Conservation (phyloP, 2,888 invertebrate species). For the Pemphredon lugubris region DNA sequence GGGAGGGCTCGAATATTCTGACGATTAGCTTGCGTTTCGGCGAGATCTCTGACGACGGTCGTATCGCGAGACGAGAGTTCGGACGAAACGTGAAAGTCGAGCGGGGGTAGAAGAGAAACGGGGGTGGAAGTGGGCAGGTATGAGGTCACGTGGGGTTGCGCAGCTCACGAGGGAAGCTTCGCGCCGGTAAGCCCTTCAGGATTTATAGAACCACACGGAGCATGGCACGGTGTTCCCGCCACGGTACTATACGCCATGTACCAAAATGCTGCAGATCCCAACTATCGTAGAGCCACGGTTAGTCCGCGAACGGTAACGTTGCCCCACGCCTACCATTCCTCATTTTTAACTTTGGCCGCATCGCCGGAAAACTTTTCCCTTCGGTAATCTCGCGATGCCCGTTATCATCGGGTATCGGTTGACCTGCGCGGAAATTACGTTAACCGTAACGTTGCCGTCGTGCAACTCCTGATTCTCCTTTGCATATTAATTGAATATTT, state of each 20-base stretch:
- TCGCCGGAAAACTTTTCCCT: too few species aligned
- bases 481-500: too few species aligned
- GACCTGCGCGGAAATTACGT: too few species aligned
- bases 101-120: slow-evolving; percentile 20
- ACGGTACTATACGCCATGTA: slow-evolving; percentile 75
- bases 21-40: slow-evolving; percentile 39
- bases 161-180: slow-evolving; percentile 81
- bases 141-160: slow-evolving; percentile 65
- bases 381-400: too few species aligned
- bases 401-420: too few species aligned
- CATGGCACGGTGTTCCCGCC: slow-evolving; percentile 68
- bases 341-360: too few species aligned
- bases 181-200: slow-evolving; percentile 80
- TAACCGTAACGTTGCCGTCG: too few species aligned
- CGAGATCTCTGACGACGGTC: slow-evolving; percentile 33
- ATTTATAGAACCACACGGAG: slow-evolving; percentile 81
- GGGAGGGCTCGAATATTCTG: slow-evolving; percentile 40
- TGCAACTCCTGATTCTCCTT: too few species aligned
- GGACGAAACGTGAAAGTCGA: slow-evolving; percentile 27
- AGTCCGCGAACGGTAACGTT: slow-evolving; percentile 51
- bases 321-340: slow-evolving; percentile 32
- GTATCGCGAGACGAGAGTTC: slow-evolving; percentile 36
- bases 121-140: slow-evolving; percentile 43
- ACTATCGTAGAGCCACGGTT: slow-evolving; percentile 31
- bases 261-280: slow-evolving; percentile 75